Conservation (phyloP, 1,140 invertebrate species). For the Tetragnatha versicolor region DNA sequence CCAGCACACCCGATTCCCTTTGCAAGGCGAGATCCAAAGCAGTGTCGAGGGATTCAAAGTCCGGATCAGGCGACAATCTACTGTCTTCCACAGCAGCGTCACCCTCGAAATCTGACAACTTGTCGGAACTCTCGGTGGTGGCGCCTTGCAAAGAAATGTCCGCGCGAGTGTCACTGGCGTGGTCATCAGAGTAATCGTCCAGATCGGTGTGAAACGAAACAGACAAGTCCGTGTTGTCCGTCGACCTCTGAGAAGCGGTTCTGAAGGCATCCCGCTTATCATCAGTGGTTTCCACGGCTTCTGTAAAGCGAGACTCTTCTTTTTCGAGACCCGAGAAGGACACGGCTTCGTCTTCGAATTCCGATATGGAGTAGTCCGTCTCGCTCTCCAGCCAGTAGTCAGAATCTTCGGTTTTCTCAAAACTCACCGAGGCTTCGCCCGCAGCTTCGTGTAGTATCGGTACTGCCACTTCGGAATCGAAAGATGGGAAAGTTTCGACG, state of each 20-base stretch:
- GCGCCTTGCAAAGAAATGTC: constrained; percentile 46
- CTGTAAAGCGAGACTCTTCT: not conserved
- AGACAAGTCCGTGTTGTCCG: constrained; percentile 21
- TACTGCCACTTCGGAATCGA: constrained; percentile 13
- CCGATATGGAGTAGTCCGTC: constrained; percentile 44
- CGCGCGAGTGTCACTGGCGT: constrained; percentile 40
- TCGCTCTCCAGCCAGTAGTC: constrained; percentile 44
- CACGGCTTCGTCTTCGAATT: constrained; percentile 40
- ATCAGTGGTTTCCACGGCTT: not conserved
- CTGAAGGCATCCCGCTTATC: not conserved
- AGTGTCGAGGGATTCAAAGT: not conserved
- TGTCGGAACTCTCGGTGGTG: constrained; percentile 37
- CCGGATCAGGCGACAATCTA: not conserved
- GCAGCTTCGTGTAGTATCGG: constrained; percentile 6
- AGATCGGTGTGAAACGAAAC: constrained; percentile 23
- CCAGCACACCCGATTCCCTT: not conserved
- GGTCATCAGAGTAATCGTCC: constrained; percentile 2
- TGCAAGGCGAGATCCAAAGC: not conserved
- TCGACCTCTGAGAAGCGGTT: constrained; percentile 11
- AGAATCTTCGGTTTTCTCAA: constrained; percentile 30
- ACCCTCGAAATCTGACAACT: constrained; percentile 31
- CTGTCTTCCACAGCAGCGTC: constrained; percentile 27
- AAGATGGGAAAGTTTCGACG: constrained; percentile 9
- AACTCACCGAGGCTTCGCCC: not conserved
- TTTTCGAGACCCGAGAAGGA: not conserved